Conservation (phyloP, 2,113 vertebrate species). For the Brachypodius melanocephalos region DNA sequence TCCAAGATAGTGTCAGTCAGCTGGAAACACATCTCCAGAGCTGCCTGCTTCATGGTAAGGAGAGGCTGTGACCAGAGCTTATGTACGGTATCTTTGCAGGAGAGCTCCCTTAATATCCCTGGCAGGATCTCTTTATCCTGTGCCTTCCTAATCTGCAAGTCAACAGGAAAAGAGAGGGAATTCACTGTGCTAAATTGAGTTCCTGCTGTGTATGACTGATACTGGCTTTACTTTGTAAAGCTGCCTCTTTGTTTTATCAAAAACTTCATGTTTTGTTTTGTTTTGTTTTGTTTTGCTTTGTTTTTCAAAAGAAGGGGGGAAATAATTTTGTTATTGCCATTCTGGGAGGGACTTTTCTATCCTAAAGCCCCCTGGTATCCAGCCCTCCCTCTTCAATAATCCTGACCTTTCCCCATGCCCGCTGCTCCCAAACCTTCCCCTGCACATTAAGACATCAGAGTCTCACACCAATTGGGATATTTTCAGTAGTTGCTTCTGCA, state of each 20-base stretch:
- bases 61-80: background rate
- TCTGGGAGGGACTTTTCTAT: background rate
- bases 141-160: conserved; percentile 9
- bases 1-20: background rate
- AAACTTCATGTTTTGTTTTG: background rate
- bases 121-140: background rate
- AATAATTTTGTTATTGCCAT: background rate
- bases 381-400: background rate
- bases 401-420: background rate
- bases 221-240: background rate
- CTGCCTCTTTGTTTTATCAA: background rate
- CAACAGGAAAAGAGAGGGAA: background rate
- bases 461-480: background rate
- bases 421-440: background rate
- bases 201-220: background rate
- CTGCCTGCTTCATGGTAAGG: background rate
- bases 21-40: conserved; percentile 1
- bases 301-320: background rate
- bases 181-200: background rate
- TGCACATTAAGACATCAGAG: background rate
- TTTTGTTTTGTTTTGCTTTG: background rate
- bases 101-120: background rate
- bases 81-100: background rate
- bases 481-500: background rate
- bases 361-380: background rate